Base-by-base conservation (phyloP, 1,140 invertebrate genomes). In the Linepithema humile region DNA sequence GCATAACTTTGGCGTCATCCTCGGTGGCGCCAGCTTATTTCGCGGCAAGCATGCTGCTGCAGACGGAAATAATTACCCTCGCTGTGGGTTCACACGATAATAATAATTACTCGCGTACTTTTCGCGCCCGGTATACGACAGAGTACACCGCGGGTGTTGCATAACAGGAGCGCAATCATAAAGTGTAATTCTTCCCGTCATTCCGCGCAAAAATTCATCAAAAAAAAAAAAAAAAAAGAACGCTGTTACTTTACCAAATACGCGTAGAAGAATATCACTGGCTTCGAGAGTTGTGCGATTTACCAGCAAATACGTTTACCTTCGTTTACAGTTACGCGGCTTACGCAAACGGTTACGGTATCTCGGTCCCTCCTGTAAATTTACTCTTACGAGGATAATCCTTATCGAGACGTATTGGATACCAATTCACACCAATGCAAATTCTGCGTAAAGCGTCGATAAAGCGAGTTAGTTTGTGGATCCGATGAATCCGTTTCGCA, bases 11-110 rank as follows among this genome's bases (percentile, higher is more conserved):
- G 26, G 17, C 53, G 29, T 73, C 80, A 62, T 85, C 86, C 59
- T 53, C 53, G 59, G 45, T 50, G 82, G 50, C 70, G 43, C 60
- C 65, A 50, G 60, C 67, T 75, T 60, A 83, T 82, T 87, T 86
- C 78, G 69, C 90, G 88, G 89, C 78, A 91, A 90, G 82, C 88
- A 87, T 88, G 64, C 91, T 89, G 88, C 86, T 88, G 80, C 88
- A 89, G 91, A 87, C 91, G 91, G 93, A 93, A 93, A 93, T 94
- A 94, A 93, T 94, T 93, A 93, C 88, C 84, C 65, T 82, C 72
- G 84, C 84, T 62, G 78, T 75, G 78, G 86, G 84, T 92, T 94
- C 93, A 89, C 93, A 93, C 93, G 93, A 90, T 91, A 93, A 94
- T 93, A 93, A 93, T 92, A 91, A 93, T 94, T 93, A 91, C 90